Percentiles rank a stretch among this genome's conserved stretches.
Evolutionary conservation across 2,797 vertebrate genomes (phyloP).

Genomic region (Poeciliopsis gracilis): DNA sequence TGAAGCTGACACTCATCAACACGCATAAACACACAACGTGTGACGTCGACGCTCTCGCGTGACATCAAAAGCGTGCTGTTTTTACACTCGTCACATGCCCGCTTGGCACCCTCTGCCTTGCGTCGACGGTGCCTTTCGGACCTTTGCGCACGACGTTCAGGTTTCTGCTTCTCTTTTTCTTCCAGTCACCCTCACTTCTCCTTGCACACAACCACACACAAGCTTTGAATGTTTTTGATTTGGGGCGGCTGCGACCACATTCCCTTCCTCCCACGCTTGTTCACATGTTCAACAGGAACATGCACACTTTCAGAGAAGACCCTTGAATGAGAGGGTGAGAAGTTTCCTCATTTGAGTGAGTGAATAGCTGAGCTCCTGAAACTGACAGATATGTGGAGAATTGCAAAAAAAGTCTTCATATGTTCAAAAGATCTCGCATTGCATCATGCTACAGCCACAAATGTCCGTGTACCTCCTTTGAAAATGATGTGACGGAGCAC

Average conservation of each 20-base stretch:
- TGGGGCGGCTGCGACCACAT: slow-evolving; percentile 70
- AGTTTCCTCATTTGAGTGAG: slow-evolving; percentile 5
- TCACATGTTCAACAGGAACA: slow-evolving; percentile 68
- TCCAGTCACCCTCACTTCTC: slow-evolving; percentile 23
- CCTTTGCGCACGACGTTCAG: neutral
- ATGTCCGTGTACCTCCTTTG: neutral
- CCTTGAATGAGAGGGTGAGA: slow-evolving; percentile 28
- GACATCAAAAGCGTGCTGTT: slow-evolving; percentile 64
- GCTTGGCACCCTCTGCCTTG: slow-evolving; percentile 20
- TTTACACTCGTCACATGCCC: slow-evolving; percentile 32
- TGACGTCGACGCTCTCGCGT: slow-evolving; percentile 55
- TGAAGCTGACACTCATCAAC: slow-evolving; percentile 47
- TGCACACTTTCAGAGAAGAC: slow-evolving; percentile 38
- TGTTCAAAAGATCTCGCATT: neutral
- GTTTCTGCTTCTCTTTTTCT: slow-evolving; percentile 5
- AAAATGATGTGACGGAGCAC: neutral
- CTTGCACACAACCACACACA: slow-evolving; percentile 17
- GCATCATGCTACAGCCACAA: neutral
- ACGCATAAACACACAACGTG: slow-evolving; percentile 37
- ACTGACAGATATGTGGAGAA: neutral
- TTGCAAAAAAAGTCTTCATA: neutral
- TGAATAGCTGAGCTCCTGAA: neutral
- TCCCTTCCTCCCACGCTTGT: slow-evolving; percentile 73
- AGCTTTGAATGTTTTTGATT: slow-evolving; percentile 76
- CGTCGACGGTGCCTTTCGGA: slow-evolving; percentile 3